Conservation (phyloP, 2,113 vertebrate genomes). For the Entomyzon cyanotis region DNA sequence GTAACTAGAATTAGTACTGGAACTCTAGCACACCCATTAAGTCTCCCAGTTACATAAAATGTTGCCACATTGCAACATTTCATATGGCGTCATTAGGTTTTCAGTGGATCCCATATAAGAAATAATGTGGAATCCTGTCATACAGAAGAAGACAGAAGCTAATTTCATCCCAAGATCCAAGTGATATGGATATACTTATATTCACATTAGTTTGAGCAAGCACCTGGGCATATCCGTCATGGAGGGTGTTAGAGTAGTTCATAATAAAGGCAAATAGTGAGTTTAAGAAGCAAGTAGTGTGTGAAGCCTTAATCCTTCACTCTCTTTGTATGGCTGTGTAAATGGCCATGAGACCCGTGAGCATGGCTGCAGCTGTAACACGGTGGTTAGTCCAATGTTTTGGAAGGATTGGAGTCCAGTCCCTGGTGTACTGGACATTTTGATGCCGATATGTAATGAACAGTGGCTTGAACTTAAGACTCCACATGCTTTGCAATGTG, state of each 20-base stretch:
- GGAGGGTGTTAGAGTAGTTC: background rate
- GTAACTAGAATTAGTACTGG: background rate
- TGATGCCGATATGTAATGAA: background rate
- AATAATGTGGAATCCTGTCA: background rate
- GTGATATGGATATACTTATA: background rate
- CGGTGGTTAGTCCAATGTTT: background rate
- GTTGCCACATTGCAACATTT: background rate
- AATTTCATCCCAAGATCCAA: background rate
- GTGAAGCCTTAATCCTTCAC: background rate
- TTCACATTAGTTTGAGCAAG: background rate
- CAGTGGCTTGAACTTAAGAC: background rate
- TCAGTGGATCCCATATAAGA: background rate
- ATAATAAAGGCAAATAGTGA: background rate
- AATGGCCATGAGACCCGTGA: background rate
- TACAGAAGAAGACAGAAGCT: background rate
- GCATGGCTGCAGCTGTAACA: accelerated
- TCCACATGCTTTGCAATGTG: background rate
- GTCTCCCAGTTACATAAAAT: background rate
- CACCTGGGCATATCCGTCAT: background rate
- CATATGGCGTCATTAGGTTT: background rate
- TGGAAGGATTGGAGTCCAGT: background rate
- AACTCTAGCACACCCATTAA: background rate
- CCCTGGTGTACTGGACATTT: background rate
- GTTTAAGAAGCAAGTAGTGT: background rate
- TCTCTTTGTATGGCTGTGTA: background rate